Percentiles rank a stretch among this genome's conserved stretches.
Evolutionary conservation across 1,140 invertebrate genomes (phyloP).

Genomic region (Caenorhabditis latens): DNA sequence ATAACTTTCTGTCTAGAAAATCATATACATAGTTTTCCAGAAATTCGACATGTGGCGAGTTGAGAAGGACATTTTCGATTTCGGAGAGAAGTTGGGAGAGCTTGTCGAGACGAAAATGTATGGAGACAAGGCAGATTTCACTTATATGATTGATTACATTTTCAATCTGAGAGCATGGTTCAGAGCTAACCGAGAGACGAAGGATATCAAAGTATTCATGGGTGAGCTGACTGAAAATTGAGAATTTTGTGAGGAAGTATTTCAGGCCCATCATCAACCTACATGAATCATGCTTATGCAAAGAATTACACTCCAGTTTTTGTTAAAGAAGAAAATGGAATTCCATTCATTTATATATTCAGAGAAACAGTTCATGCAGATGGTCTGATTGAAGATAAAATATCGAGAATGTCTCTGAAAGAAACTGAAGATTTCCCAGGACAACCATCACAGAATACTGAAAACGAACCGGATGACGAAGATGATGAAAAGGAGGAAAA

Average conservation of each 20-base stretch:
- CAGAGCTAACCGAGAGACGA: conserved; percentile 23
- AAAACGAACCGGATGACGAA: background rate
- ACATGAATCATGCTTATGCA: conserved; percentile 20
- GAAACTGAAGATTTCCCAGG: background rate
- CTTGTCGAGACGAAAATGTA: conserved; percentile 29
- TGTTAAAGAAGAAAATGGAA: conserved; percentile 30
- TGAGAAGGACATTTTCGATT: conserved; percentile 51
- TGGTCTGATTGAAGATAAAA: conserved; percentile 1
- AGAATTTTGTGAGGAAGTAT: background rate
- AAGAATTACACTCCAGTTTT: conserved; percentile 41
- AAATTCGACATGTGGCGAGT: conserved; percentile 46
- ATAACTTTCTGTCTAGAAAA: background rate
- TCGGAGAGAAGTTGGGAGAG: conserved; percentile 48
- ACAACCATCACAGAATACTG: background rate
- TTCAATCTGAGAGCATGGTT: conserved; percentile 52
- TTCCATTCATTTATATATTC: conserved; percentile 43
- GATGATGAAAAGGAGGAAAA: background rate
- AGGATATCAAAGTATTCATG: conserved; percentile 7
- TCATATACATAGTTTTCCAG: conserved; percentile 10
- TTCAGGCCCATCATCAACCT: conserved; percentile 37
- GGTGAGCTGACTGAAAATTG: background rate
- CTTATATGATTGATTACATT: conserved; percentile 42
- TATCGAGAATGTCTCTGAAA: conserved; percentile 1
- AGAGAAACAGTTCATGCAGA: conserved; percentile 34
- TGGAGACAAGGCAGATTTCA: conserved; percentile 36